Evolutionary conservation across 2,797 vertebrate species (phyloP).

Genomic region (Yasuhikotakia modesta): DNA sequence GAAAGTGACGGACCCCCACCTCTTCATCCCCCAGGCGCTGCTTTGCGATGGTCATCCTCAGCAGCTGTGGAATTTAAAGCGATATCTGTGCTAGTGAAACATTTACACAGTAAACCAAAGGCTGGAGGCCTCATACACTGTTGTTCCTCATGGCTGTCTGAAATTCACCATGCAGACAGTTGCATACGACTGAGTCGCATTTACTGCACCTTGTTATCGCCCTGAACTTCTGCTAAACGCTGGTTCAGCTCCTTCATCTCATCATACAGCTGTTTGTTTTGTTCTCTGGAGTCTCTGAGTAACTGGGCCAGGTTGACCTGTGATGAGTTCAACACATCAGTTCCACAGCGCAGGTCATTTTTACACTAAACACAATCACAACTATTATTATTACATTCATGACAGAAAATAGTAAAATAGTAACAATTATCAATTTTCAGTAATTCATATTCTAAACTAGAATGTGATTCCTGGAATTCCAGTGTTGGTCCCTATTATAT

Average conservation of each 20-base stretch:
- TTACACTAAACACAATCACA: too few species aligned
- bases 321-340: neutral
- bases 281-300: slow-evolving; percentile 85
- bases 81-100: neutral
- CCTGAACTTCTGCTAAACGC: slow-evolving; percentile 91
- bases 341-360: neutral
- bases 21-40: slow-evolving; percentile 87
- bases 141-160: neutral
- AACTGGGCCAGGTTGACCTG: slow-evolving; percentile 92
- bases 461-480: too few species aligned
- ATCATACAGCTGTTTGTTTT: slow-evolving; percentile 84
- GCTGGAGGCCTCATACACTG: neutral
- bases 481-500: neutral
- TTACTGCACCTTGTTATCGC: slow-evolving; percentile 91
- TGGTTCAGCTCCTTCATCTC: slow-evolving; percentile 94
- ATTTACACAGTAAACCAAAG: neutral
- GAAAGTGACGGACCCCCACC: slow-evolving; percentile 82
- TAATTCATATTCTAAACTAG: too few species aligned
- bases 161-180: neutral
- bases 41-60: slow-evolving; percentile 87
- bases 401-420: too few species aligned
- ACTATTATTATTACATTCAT: too few species aligned
- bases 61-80: slow-evolving; percentile 70
- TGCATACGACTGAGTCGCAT: neutral
- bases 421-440: too few species aligned